Evolutionary conservation across 2,797 vertebrate genomes (phyloP).

Genomic region (Danio choprae): DNA sequence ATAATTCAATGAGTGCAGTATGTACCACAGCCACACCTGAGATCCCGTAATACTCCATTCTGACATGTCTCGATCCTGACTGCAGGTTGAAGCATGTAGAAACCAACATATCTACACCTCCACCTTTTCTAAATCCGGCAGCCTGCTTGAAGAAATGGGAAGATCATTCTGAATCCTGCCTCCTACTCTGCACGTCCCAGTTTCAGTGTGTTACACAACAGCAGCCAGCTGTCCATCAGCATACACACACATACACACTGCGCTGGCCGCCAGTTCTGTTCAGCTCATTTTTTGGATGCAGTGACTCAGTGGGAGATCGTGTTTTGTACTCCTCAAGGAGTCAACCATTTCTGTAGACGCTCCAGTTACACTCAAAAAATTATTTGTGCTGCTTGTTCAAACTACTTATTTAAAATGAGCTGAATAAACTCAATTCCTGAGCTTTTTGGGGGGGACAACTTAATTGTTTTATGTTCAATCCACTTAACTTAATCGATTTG

Average conservation of each 20-base stretch:
- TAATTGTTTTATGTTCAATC: too few relatives aligned
- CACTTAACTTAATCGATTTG: too few relatives aligned
- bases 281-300: background rate
- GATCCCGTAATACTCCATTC: background rate
- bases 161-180: conserved; percentile 39
- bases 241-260: conserved; percentile 1
- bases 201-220: conserved; percentile 35
- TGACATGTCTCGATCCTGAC: background rate
- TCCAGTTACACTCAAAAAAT: background rate
- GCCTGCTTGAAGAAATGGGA: conserved; percentile 13
- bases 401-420: too few relatives aligned
- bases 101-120: conserved; percentile 32
- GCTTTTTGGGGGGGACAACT: too few relatives aligned
- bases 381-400: too few relatives aligned
- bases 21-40: conserved; percentile 23
- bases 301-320: conserved; percentile 12
- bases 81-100: conserved; percentile 50
- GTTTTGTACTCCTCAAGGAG: background rate
- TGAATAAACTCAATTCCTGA: too few relatives aligned
- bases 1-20: background rate
- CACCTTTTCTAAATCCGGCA: conserved; percentile 47
- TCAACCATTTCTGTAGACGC: conserved; percentile 5
- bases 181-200: conserved; percentile 27
- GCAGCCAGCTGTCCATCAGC: conserved; percentile 11
- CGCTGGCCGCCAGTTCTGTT: background rate